Percentiles rank a stretch among this genome's conserved stretches.
Evolutionary conservation across 2,888 invertebrate species (phyloP).

Genomic region (Acanthosepion pharaonis): DNA sequence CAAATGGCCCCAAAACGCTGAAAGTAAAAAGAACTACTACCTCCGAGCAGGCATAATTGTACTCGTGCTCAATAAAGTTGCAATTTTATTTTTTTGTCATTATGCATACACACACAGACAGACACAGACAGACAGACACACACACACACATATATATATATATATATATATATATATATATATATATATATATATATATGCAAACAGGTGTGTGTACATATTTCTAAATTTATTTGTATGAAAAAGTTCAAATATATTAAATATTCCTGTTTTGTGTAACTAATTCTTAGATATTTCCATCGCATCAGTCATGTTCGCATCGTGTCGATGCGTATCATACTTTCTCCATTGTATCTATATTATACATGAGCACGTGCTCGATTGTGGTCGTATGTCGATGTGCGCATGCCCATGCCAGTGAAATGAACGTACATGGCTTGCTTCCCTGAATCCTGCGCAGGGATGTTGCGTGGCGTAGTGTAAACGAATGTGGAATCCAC

Average conservation of each 20-base stretch:
- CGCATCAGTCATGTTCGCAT: background rate
- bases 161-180: too few species aligned
- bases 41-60: too few species aligned
- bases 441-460: background rate
- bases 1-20: too few species aligned
- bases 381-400: background rate
- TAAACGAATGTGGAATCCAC: background rate
- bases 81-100: too few species aligned
- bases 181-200: too few species aligned
- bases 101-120: too few species aligned
- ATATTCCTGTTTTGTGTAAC: background rate
- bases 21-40: too few species aligned
- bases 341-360: background rate
- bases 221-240: background rate
- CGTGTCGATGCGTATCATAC: background rate
- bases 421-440: background rate
- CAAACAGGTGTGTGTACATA: background rate
- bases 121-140: too few species aligned
- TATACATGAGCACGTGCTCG: background rate
- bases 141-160: too few species aligned
- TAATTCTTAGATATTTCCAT: background rate
- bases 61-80: too few species aligned
- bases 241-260: background rate
- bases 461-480: slow-evolving; percentile 17
- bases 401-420: background rate